A percentile compares a stretch with the other conserved stretches of the same genome.
phyloP scores from a whole-genome alignment of 1,140 invertebrate species.

The Zaprionus vittiger region DNA sequence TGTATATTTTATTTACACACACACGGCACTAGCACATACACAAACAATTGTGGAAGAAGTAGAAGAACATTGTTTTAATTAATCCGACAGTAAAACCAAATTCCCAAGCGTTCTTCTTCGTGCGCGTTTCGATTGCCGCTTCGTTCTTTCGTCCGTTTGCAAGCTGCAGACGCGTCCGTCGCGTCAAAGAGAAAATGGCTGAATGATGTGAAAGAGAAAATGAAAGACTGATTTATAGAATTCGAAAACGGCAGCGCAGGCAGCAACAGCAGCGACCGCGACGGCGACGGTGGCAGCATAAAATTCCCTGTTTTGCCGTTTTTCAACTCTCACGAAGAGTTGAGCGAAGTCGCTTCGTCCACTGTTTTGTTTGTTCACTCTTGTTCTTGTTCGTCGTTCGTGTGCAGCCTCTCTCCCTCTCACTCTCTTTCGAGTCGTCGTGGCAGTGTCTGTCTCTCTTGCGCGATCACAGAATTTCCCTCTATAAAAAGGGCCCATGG shows the following conservation, averaged over 20 bases:
- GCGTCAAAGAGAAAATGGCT: constrained; percentile 82
- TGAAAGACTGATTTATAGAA: constrained; percentile 66
- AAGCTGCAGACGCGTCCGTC: constrained; percentile 78
- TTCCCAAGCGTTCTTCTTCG: constrained; percentile 67
- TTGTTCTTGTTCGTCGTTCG: constrained; percentile 40
- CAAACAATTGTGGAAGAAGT: background rate
- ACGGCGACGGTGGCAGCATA: constrained; percentile 28
- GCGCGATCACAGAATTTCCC: constrained; percentile 58
- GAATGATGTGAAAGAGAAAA: constrained; percentile 65
- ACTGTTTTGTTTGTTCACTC: constrained; percentile 44
- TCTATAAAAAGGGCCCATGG: constrained; percentile 46
- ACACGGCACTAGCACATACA: constrained; percentile 14
- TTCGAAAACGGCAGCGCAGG: constrained; percentile 50
- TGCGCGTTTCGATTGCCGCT: constrained; percentile 44
- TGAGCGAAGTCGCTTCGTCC: constrained; percentile 18
- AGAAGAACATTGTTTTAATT: constrained; percentile 49
- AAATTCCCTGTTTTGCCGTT: constrained; percentile 51
- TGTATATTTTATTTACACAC: constrained; percentile 20
- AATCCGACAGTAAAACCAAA: constrained; percentile 51
- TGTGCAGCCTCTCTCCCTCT: constrained; percentile 16
- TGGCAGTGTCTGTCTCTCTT: constrained; percentile 21
- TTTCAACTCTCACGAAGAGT: constrained; percentile 33
- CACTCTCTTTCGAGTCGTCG: background rate
- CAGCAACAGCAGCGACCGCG: constrained; percentile 28
- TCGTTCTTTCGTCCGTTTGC: constrained; percentile 50